Evolutionary conservation across 1,140 invertebrate species (phyloP).

Genomic region (Hypothenemus hampei): DNA sequence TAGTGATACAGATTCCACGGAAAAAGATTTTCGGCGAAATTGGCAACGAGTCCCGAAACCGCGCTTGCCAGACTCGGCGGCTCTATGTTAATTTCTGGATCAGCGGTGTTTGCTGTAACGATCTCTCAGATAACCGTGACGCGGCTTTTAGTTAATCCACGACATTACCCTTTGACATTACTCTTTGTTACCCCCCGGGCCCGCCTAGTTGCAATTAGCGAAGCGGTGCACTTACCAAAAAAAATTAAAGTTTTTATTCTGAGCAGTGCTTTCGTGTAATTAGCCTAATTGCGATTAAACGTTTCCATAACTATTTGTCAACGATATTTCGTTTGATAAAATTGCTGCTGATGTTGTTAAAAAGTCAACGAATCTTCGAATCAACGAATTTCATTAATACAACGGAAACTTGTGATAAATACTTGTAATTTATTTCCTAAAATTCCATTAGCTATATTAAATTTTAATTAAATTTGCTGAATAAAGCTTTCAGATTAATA

Average conservation of each 20-base stretch:
- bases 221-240: slow-evolving; percentile 5
- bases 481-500: too few relatives aligned
- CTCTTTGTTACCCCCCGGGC: slow-evolving; percentile 18
- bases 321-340: background rate
- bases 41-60: slow-evolving; percentile 19
- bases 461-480: too few relatives aligned
- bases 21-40: slow-evolving; percentile 1
- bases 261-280: slow-evolving; percentile 4
- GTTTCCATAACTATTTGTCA: background rate
- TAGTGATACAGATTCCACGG: background rate
- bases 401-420: slow-evolving; percentile 1
- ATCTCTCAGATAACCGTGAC: slow-evolving; percentile 15
- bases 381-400: slow-evolving; percentile 3
- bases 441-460: too few relatives aligned
- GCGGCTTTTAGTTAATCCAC: slow-evolving; percentile 20
- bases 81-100: slow-evolving; percentile 22
- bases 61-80: slow-evolving; percentile 15
- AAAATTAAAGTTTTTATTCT: slow-evolving; percentile 8
- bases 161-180: slow-evolving; percentile 23
- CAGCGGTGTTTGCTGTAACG: slow-evolving; percentile 14
- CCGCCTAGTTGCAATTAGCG: slow-evolving; percentile 13
- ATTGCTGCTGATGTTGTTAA: background rate
- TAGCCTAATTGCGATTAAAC: slow-evolving; percentile 11
- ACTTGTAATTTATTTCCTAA: background rate
- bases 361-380: background rate